A percentile compares a stretch with the other conserved stretches of the same genome.
Evolutionary conservation across 2,888 invertebrate species (phyloP).

Genomic region (Cantharis flavilabris): DNA sequence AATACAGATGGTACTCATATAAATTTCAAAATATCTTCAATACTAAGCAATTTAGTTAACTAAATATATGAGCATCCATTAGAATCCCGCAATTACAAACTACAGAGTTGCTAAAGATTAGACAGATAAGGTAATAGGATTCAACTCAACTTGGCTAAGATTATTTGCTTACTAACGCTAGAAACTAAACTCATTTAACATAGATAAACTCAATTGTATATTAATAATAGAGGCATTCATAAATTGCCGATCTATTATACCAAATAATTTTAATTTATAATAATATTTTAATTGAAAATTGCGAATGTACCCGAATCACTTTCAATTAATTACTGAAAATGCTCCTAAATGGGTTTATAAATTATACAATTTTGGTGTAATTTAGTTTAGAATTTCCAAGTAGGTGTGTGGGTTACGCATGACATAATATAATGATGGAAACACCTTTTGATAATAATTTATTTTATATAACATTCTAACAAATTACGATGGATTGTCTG

Average conservation of each 20-base stretch:
- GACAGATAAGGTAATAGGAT: conserved; percentile 22
- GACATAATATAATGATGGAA: background rate
- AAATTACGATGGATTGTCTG: background rate
- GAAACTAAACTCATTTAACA: conserved; percentile 22
- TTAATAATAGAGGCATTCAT: conserved; percentile 8
- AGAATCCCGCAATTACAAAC: conserved; percentile 19
- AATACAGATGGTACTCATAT: background rate
- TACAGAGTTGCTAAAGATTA: conserved; percentile 23
- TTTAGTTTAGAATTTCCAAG: background rate
- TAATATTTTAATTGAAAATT: background rate
- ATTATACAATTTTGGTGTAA: background rate
- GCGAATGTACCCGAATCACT: background rate
- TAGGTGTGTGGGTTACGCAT: background rate
- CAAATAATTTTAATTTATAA: background rate
- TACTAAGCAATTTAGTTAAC: conserved; percentile 8
- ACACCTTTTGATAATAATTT: background rate
- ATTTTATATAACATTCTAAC: background rate
- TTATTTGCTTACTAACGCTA: conserved; percentile 23
- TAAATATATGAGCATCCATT: conserved; percentile 19
- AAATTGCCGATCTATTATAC: conserved; percentile 4
- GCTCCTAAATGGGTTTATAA: background rate
- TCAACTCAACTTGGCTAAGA: conserved; percentile 22
- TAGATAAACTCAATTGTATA: conserved; percentile 19
- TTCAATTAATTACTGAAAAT: background rate
- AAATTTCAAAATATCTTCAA: background rate